Conservation (phyloP, 2,113 vertebrate genomes). For the Cololabis saira region DNA sequence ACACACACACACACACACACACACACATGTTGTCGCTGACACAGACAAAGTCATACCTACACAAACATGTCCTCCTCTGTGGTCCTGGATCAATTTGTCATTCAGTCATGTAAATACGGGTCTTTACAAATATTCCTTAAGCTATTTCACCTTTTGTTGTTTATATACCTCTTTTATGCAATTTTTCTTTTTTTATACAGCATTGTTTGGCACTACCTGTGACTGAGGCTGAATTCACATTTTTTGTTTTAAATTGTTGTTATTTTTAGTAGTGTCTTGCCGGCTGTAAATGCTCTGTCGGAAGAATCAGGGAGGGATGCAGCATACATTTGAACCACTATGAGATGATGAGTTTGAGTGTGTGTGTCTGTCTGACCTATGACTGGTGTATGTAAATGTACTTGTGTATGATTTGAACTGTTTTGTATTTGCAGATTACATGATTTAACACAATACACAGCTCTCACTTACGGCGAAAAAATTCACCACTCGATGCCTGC, state of each 20-base stretch:
- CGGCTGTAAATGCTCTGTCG: no score
- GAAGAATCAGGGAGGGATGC: no score
- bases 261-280: no score
- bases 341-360: not conserved
- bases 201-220: no score
- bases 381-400: not conserved
- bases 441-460: constrained; percentile 20
- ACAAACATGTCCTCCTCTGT: constrained; percentile 1
- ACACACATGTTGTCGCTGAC: constrained; percentile 5
- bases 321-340: not conserved
- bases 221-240: constrained; percentile 32
- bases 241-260: not conserved
- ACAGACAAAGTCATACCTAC: constrained; percentile 15
- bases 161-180: constrained; percentile 1
- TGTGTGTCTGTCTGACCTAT: not conserved
- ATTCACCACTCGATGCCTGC: no score
- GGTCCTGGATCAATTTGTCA: constrained; percentile 6
- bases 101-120: not conserved
- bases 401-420: no score
- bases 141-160: constrained; percentile 14
- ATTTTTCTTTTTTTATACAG: not conserved
- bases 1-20: not conserved
- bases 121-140: constrained; percentile 5
- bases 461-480: no score
- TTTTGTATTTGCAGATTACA: constrained; percentile 42